Conservation (phyloP, 2,113 vertebrate genomes). For the Hypanus sabinus region DNA sequence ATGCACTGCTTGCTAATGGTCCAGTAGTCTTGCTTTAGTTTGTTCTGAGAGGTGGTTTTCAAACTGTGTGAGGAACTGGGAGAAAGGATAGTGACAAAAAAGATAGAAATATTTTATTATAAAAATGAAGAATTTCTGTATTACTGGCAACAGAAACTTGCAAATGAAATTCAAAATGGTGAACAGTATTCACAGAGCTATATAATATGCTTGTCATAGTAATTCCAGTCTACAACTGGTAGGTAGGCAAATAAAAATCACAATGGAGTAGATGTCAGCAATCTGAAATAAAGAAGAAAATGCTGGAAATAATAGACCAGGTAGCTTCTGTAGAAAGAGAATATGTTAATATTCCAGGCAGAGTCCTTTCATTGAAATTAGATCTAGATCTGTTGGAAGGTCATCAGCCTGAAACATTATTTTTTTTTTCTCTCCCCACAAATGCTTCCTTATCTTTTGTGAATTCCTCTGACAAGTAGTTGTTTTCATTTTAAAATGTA, state of each 20-base stretch:
- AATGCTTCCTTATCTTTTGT: too few relatives aligned
- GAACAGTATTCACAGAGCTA: not conserved
- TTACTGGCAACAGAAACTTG: not conserved
- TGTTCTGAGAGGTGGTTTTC: not conserved
- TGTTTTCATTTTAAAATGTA: not conserved
- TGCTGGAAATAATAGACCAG: too few relatives aligned
- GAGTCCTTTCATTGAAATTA: too few relatives aligned
- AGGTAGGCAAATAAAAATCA: too few relatives aligned
- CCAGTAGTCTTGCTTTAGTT: not conserved
- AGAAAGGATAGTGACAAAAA: not conserved
- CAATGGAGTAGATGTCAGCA: too few relatives aligned
- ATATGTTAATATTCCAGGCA: too few relatives aligned
- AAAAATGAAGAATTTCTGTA: not conserved
- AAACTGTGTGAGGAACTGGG: not conserved
- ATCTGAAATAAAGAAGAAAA: too few relatives aligned
- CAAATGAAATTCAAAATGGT: not conserved
- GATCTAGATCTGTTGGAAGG: too few relatives aligned
- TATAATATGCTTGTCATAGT: not conserved
- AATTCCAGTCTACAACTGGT: not conserved
- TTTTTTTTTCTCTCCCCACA: too few relatives aligned
- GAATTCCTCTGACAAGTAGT: not conserved
- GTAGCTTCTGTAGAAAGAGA: too few relatives aligned
- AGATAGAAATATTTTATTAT: not conserved
- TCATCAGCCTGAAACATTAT: too few relatives aligned
- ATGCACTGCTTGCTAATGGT: not conserved